Base-by-base conservation (phyloP, 2,888 invertebrate genomes). In the Blastobasis adustella region DNA sequence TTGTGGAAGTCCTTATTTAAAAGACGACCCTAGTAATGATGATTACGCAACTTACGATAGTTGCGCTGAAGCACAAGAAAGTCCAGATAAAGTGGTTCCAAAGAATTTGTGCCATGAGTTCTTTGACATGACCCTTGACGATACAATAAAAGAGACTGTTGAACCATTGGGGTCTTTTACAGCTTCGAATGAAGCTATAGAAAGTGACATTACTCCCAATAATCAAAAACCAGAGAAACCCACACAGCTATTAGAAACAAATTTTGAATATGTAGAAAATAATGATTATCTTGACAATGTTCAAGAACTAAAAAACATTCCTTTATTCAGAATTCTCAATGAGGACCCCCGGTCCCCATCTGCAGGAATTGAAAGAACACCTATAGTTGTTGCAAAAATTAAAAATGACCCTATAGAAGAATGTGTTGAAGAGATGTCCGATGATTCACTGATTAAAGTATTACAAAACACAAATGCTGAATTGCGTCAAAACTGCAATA, bases 211-310 rank as follows among this genome's bases (percentile, higher is more conserved):
- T 49, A 76, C 68, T 42, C 3, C 1, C 23, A 23, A 23, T 42
- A 69, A 65, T 57, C 66, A 58, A 57, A 66, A 68, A 56, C 61
- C 69, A 52, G 73, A 75, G 45, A 87, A 87, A 55, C 81, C 85
- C 45, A 78, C 78, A 37, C 79, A 78, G 45, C 70, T 92, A 42
- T 71, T 92, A 56, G 91, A 92, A 78, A 92, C 92, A 23, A 90
- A 91, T 71, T 89, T 92, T 75, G 91, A 92, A 62, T 91, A 81
- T 76, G 69, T 89, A 40, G 91, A 90, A 69, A 49, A 57, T 10
- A 47, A 63, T 10, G 55, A 59, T 38, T 49, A 53, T 40, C 37
- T 45, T 23, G 56, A 59, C 43, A 52, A 60, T 47, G 46, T 54
- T 49, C 63, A 58, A 49, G 54, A 61, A 40, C 40, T 61, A 3